Evolutionary conservation across 1,140 invertebrate genomes (phyloP).

Genomic region (Drosophila bocqueti): DNA sequence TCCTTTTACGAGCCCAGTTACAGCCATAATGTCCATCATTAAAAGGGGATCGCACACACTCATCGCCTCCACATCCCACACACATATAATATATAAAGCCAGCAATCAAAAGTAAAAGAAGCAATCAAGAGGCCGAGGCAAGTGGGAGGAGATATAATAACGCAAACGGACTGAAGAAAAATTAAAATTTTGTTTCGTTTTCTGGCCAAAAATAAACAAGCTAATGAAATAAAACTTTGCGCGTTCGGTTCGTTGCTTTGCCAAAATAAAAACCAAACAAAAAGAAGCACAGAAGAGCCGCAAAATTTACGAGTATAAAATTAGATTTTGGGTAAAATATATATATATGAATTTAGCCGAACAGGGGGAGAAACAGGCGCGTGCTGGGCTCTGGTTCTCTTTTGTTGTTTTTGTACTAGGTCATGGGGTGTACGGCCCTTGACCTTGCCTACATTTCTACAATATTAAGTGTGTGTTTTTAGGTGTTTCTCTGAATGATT

Average conservation of each 20-base stretch:
- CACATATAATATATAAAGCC: constrained; percentile 2
- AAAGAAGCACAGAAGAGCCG: constrained; percentile 25
- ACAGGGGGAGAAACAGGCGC: constrained; percentile 18
- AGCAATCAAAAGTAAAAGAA: constrained; percentile 22
- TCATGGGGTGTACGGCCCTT: constrained; percentile 63
- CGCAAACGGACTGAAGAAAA: constrained; percentile 26
- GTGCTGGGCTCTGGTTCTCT: constrained; percentile 32
- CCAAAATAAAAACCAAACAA: constrained; percentile 29
- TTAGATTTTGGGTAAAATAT: constrained; percentile 42
- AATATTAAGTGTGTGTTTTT: constrained; percentile 11
- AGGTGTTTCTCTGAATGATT: constrained; percentile 27
- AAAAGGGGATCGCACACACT: constrained; percentile 26
- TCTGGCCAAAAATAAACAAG: constrained; percentile 71
- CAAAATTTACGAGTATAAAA: constrained; percentile 51
- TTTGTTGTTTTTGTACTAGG: constrained; percentile 57
- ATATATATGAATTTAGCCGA: neutral
- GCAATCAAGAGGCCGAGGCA: constrained; percentile 47
- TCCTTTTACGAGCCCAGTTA: constrained; percentile 63
- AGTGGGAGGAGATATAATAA: constrained; percentile 60
- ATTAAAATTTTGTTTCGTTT: constrained; percentile 53
- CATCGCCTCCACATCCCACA: constrained; percentile 2
- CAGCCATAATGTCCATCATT: constrained; percentile 64
- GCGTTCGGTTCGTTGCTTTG: constrained; percentile 26
- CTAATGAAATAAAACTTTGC: constrained; percentile 52
- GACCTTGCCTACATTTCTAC: constrained; percentile 56